Conservation (phyloP, 2,797 vertebrate genomes). For the Rhinatrema bivittatum region DNA sequence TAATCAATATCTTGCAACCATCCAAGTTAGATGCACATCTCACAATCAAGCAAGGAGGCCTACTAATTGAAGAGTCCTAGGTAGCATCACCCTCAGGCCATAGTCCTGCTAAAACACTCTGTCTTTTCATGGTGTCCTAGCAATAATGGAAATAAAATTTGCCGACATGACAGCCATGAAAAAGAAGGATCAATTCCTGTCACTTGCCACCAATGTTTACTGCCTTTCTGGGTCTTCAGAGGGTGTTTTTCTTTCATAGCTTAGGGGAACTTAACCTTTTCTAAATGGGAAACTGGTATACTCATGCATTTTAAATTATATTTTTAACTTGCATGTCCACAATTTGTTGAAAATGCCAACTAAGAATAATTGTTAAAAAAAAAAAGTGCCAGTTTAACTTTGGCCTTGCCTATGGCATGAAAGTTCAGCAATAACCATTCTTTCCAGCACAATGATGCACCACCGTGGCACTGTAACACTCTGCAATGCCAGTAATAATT, state of each 20-base stretch:
- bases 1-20: constrained; percentile 89
- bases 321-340: constrained; percentile 45
- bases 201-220: constrained; percentile 71
- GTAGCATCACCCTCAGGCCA: constrained; percentile 81
- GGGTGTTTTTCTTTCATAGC: constrained; percentile 56
- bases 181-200: constrained; percentile 76
- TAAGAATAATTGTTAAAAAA: constrained; percentile 23
- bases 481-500: too few relatives aligned
- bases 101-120: constrained; percentile 55
- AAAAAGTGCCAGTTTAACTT: constrained; percentile 15
- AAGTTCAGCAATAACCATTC: too few relatives aligned
- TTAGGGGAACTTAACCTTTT: constrained; percentile 70
- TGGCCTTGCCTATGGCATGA: constrained; percentile 3
- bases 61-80: constrained; percentile 92
- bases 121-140: constrained; percentile 43
- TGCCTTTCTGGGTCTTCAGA: constrained; percentile 58
- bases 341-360: constrained; percentile 38
- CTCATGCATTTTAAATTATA: constrained; percentile 65
- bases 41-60: constrained; percentile 60
- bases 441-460: too few relatives aligned
- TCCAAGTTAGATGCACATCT: constrained; percentile 61
- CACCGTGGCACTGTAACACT: too few relatives aligned
- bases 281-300: constrained; percentile 54
- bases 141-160: constrained; percentile 79
- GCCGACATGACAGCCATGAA: constrained; percentile 74